Evolutionary conservation across 2,797 vertebrate species (phyloP).

Genomic region (Pseudochromis fuscus): DNA sequence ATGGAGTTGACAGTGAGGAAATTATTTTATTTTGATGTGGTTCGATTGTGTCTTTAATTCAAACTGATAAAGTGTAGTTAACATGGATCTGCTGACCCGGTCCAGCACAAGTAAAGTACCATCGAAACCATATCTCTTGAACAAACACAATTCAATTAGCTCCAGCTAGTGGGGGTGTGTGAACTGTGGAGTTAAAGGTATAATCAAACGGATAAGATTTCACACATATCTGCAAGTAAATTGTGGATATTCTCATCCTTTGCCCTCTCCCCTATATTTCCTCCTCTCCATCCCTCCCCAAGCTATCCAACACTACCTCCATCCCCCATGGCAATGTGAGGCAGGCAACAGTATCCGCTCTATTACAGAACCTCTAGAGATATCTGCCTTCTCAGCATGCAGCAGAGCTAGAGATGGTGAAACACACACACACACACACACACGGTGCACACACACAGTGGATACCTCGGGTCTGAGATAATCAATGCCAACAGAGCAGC

Average conservation of each 20-base stretch:
- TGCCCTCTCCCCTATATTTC: constrained; percentile 59
- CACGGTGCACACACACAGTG: constrained; percentile 42
- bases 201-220: constrained; percentile 75
- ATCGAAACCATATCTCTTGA: constrained; percentile 26
- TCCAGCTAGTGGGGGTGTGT: constrained; percentile 30
- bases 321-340: constrained; percentile 73
- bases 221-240: constrained; percentile 63
- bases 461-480: constrained; percentile 68
- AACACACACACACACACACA: constrained; percentile 46
- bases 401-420: constrained; percentile 53
- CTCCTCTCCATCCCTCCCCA: constrained; percentile 37
- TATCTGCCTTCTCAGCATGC: constrained; percentile 78
- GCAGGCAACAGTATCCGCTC: constrained; percentile 73
- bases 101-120: constrained; percentile 6
- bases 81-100: not conserved
- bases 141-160: constrained; percentile 54
- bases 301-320: constrained; percentile 49
- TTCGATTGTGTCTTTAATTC: constrained; percentile 6
- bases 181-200: constrained; percentile 58
- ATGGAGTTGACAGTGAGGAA: not conserved
- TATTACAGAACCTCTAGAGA: constrained; percentile 78
- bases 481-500: constrained; percentile 76
- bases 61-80: constrained; percentile 5
- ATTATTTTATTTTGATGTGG: not conserved
- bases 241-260: constrained; percentile 47